phyloP scores from a whole-genome alignment of 2,113 vertebrate species.

The Sander vitreus region DNA sequence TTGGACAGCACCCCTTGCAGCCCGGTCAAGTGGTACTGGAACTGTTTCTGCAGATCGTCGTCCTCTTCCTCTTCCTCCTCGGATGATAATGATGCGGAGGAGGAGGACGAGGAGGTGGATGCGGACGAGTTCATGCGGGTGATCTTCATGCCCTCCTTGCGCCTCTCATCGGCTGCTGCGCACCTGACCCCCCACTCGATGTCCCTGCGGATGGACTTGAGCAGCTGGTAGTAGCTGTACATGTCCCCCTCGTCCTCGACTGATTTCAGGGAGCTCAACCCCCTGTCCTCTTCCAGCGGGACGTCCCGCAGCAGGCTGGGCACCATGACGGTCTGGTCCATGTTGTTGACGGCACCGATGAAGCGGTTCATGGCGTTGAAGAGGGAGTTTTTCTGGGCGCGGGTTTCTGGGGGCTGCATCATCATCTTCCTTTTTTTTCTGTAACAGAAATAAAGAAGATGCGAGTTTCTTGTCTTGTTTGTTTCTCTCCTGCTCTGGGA shows the following conservation, averaged over 20 bases:
- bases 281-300: constrained; percentile 85
- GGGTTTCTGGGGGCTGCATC: constrained; percentile 92
- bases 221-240: constrained; percentile 96
- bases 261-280: constrained; percentile 72
- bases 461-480: background rate
- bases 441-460: background rate
- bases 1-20: constrained; percentile 94
- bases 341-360: constrained; percentile 96
- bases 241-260: constrained; percentile 88
- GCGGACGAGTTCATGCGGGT: constrained; percentile 74
- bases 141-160: constrained; percentile 85
- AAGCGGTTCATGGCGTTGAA: constrained; percentile 98
- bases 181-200: constrained; percentile 95
- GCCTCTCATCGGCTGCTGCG: constrained; percentile 82
- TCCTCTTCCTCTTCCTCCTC: constrained; percentile 83
- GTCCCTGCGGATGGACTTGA: constrained; percentile 95
- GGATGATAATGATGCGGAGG: constrained; percentile 1
- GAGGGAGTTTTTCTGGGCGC: constrained; percentile 94
- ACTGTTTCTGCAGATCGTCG: constrained; percentile 92
- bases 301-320: constrained; percentile 96
- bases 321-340: constrained; percentile 98
- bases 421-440: constrained; percentile 72
- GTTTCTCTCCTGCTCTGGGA: constrained; percentile 14
- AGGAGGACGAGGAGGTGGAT: constrained; percentile 58
- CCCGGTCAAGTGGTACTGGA: constrained; percentile 94